phyloP scores from a whole-genome alignment of 2,113 vertebrate species.

The Xenopus laevis region DNA sequence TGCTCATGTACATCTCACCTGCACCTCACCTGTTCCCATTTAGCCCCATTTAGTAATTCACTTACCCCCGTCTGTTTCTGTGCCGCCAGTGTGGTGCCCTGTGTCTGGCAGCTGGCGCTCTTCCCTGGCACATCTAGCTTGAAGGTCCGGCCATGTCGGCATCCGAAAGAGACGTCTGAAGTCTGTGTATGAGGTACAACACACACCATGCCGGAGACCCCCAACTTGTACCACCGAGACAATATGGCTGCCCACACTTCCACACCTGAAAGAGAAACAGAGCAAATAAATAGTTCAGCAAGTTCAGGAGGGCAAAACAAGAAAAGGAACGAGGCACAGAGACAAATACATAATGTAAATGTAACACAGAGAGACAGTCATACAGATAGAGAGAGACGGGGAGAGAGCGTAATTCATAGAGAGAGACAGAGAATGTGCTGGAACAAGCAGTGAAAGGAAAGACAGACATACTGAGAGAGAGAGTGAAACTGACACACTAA shows the following conservation, averaged over 20 bases:
- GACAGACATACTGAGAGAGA: background rate
- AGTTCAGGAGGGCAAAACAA: background rate
- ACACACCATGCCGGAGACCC: constrained; percentile 60
- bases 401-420: background rate
- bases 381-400: background rate
- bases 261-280: no score
- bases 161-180: constrained; percentile 51
- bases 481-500: background rate
- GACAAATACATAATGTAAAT: background rate
- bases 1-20: background rate
- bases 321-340: background rate
- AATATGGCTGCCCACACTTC: no score
- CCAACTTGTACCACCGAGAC: background rate
- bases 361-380: background rate
- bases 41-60: background rate
- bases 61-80: constrained; percentile 49
- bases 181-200: constrained; percentile 54
- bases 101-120: background rate
- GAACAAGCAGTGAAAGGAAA: background rate
- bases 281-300: no score
- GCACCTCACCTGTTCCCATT: no score
- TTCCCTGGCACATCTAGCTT: constrained; percentile 51
- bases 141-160: constrained; percentile 53
- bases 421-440: background rate
- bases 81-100: background rate